phyloP scores from a whole-genome alignment of 2,888 invertebrate species.

The Nemotelus pantherinus region DNA sequence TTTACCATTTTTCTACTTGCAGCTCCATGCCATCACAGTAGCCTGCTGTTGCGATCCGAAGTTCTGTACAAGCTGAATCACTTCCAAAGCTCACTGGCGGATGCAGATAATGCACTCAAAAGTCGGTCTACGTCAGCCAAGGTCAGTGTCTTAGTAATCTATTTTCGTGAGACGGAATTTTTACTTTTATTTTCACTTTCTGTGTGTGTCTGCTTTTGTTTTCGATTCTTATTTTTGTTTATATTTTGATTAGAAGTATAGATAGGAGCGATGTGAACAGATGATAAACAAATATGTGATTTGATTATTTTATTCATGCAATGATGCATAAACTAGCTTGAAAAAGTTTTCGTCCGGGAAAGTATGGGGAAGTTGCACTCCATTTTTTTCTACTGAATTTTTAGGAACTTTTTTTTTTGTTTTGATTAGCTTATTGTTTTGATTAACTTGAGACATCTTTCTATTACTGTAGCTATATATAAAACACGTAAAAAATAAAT shows the following conservation, averaged over 20 bases:
- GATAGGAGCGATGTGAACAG: not conserved
- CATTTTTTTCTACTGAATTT: too few species aligned
- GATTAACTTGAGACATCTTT: too few species aligned
- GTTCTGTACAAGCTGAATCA: constrained; percentile 70
- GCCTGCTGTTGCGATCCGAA: constrained; percentile 72
- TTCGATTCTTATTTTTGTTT: constrained; percentile 24
- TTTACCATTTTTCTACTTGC: constrained; percentile 59
- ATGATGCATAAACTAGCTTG: not conserved
- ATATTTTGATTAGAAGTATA: constrained; percentile 20
- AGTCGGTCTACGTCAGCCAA: constrained; percentile 75
- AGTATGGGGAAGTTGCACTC: too few species aligned
- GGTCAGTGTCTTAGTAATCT: constrained; percentile 63
- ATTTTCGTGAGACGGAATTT: constrained; percentile 28
- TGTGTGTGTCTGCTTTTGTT: constrained; percentile 5
- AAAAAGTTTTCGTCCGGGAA: too few species aligned
- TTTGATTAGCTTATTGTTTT: too few species aligned
- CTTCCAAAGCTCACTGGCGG: constrained; percentile 72
- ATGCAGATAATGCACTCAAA: constrained; percentile 72
- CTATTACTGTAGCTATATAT: too few species aligned
- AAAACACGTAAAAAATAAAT: too few species aligned
- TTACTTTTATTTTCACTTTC: constrained; percentile 32
- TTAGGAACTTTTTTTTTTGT: too few species aligned
- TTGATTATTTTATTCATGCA: not conserved
- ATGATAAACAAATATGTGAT: not conserved
- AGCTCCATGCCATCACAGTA: constrained; percentile 73